Evolutionary conservation across 2,797 vertebrate species (phyloP), one percentile per base, ranked within the genome.

Genomic region (Buphagus erythrorhynchus): DNA sequence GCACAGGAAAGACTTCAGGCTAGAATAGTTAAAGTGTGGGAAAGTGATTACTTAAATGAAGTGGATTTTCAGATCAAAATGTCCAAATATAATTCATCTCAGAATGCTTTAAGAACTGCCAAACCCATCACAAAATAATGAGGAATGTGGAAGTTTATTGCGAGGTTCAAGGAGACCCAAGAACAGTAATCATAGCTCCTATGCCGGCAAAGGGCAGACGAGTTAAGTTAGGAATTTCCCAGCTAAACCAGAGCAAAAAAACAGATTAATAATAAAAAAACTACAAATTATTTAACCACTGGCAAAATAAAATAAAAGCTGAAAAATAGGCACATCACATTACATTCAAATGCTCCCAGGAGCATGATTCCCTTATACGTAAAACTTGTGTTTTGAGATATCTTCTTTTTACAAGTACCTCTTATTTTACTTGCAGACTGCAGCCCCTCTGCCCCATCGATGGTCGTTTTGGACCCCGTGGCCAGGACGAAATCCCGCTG

Each of bases 361-460:
- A 82, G 4, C 1, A 2, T 11, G 9, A 48, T 48, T 68, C 4
- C 20, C 24, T 72, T 36, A 21, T 3, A 12, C 10, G 51, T 28
- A 46, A 72, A 83, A 25, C 8, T 58, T 76, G 5, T n/a, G 43
- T 75, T 20, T 69, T 68, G 21, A 86, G 21, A 20, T 35, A 25
- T 0, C 15, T 2, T 42, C 16, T 31, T 59, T 74, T 74, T 22
- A 90, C 35, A 49, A 61, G 45, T 57, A 5, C 43, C 19, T 96
- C 62, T 96, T 77, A 59, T 90, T 68, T 94, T 65, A 5, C 65
- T 98, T 95, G 33, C 98, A 99, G 99, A 96, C 97, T 99, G n/a
- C 99, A 99, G 80, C 99, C 99, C 77, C 98, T 99, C 95, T 99
- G 99, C 95, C 99, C 99, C 45, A 93, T 99, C 3, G 99, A 99